Percentiles rank a stretch among this genome's conserved stretches.
These are phyloP conservation scores for Axea sp. DNA, from an alignment of 2,888 invertebrate genomes.

Conservation along the genomic window DNA sequence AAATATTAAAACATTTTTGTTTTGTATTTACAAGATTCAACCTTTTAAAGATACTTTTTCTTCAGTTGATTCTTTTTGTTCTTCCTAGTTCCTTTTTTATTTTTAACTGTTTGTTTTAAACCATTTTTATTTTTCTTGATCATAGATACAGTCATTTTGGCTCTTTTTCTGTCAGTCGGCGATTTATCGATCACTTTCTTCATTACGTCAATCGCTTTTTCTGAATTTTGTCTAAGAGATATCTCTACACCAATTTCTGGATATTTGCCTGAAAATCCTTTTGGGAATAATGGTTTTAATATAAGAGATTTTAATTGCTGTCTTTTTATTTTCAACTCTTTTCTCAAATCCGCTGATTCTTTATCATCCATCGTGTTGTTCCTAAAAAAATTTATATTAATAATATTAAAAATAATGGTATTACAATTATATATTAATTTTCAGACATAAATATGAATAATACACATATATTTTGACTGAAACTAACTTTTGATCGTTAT, in stretches of 20 bases:
- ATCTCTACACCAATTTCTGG: conserved; percentile 77
- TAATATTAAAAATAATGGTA: no score
- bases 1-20: no score
- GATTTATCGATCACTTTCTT: conserved; percentile 75
- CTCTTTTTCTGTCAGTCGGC: conserved; percentile 60
- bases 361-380: conserved; percentile 31
- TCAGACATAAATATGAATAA: no score
- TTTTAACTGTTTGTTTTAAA: conserved; percentile 47
- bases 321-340: conserved; percentile 80
- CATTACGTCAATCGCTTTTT: conserved; percentile 82
- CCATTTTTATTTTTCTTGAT: conserved; percentile 19
- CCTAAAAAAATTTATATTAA: conserved; percentile 8
- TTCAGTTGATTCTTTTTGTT: not conserved
- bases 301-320: conserved; percentile 81
- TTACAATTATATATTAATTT: no score
- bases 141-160: not conserved
- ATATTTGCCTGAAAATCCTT: conserved; percentile 85
- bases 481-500: conserved; percentile 73
- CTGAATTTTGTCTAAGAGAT: conserved; percentile 68
- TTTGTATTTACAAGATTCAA: no score
- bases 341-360: conserved; percentile 79
- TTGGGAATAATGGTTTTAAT: conserved; percentile 84
- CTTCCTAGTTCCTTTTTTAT: conserved; percentile 8
- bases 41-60: no score
- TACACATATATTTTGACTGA: not conserved